phyloP scores from a whole-genome alignment of 1,140 invertebrate genomes.

The Leptinotarsa defecta region DNA sequence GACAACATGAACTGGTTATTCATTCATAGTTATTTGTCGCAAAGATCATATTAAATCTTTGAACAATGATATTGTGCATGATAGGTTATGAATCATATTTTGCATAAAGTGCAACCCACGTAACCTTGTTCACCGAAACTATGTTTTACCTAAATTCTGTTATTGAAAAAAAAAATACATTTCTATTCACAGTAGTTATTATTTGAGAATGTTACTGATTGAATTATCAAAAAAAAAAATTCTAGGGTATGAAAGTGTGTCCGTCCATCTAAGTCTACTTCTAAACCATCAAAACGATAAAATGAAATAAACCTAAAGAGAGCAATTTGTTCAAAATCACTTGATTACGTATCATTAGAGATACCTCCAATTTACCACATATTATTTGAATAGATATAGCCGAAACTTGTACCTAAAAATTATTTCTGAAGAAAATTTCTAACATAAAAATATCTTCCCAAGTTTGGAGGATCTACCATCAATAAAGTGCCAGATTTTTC shows the following conservation, averaged over 20 bases:
- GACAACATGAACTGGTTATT: constrained; percentile 3
- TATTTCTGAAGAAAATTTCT: no score
- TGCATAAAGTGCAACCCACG: constrained; percentile 2
- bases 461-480: no score
- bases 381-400: no score
- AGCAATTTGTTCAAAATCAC: no score
- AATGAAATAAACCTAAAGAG: not conserved
- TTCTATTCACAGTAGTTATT: not conserved
- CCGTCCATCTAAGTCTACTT: not conserved
- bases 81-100: not conserved
- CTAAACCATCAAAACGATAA: not conserved
- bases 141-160: not conserved
- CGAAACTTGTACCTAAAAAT: no score
- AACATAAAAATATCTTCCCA: no score
- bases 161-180: not conserved
- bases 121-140: not conserved
- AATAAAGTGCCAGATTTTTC: no score
- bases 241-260: not conserved
- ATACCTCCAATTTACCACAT: no score
- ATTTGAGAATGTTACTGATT: not conserved
- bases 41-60: not conserved
- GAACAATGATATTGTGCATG: constrained; percentile 14
- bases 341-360: no score
- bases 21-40: not conserved
- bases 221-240: not conserved